Evolutionary conservation across 2,113 vertebrate species (phyloP), one percentile per base, ranked within the genome.

Genomic region (Cryptotis parvus): DNA sequence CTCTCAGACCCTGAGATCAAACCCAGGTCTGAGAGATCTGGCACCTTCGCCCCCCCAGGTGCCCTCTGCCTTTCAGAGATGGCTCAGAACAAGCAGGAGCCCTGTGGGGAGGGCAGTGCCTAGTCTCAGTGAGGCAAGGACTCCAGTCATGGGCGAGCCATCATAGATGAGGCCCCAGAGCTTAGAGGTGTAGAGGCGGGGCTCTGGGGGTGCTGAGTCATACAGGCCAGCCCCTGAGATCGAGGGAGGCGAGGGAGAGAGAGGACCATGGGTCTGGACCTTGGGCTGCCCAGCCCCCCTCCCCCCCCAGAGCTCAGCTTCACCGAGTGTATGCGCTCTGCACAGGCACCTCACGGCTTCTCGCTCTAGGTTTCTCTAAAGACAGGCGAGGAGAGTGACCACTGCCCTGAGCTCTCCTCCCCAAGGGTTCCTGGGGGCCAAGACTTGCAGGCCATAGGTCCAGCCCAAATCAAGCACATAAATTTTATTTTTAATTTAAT

Each of bases 291-390:
- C n/a, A n/a, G n/a, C n/a, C 15, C 29, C 12, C 8, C 0, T 0
- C 7, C 4, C 4, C n/a, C 8, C 7, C 12, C 26, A 22, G 18
- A 33, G 27, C 9, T 41, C 70, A 20, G 31, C 33, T 27, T 31
- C 12, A 16, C 0, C n/a, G n/a, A 4, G 55, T 43, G 29, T 55
- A 24, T 35, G 68, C 11, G 11, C 16, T 22, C 15, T 4, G 75
- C 0, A 4, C 29, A 1, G 0, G 0, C 14, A 4, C 0, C 0
- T 4, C 45, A 49, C 14, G 14, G 45, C 45, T 49, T n/a, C 45
- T 12, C 9, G 45, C 45, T 49, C 45, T n/a, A 49, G 45, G 45
- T 49, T 49, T 2, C 5, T 49, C 45, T 6, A 49, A 14, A 49
- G 45, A 49, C 14, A 14, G 45, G 45, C 45, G 6, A 11, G 43